A percentile compares a stretch with the other conserved stretches of the same genome.
Evolutionary conservation across 2,113 vertebrate genomes (phyloP).

Genomic region (Mormyrus iriodes): DNA sequence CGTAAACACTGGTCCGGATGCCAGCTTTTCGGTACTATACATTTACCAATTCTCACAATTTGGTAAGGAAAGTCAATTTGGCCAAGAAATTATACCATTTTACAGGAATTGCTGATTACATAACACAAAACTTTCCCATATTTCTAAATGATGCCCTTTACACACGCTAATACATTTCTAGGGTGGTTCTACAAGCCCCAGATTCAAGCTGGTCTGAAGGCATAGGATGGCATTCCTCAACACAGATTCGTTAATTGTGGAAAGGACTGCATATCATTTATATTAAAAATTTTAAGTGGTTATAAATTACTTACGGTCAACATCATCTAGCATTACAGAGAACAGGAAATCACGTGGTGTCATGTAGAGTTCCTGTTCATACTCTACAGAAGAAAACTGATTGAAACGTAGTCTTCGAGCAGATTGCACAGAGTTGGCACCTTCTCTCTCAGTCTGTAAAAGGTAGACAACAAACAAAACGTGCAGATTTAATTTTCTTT

Average conservation of each 20-base stretch:
- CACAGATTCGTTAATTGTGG: not conserved
- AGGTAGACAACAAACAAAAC: not conserved
- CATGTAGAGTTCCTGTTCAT: slow-evolving; percentile 84
- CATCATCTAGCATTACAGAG: slow-evolving; percentile 82
- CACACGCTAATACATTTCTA: not conserved
- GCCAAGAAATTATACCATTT: not conserved
- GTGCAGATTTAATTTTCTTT: too few species aligned
- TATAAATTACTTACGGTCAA: slow-evolving; percentile 72
- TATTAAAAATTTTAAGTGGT: not conserved
- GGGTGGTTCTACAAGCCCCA: not conserved
- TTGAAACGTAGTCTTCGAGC: slow-evolving; percentile 74
- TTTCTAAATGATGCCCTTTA: not conserved
- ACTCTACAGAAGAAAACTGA: slow-evolving; percentile 81
- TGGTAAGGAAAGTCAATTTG: too few species aligned
- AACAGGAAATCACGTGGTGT: slow-evolving; percentile 92
- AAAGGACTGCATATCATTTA: not conserved
- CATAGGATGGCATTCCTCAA: not conserved
- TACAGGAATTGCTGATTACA: not conserved
- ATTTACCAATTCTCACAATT: too few species aligned
- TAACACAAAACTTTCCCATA: not conserved
- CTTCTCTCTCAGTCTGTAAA: slow-evolving; percentile 18
- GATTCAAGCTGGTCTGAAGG: not conserved
- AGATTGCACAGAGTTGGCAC: slow-evolving; percentile 37
- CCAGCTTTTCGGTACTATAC: too few species aligned
- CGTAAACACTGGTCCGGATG: too few species aligned